Percentiles rank a stretch among this genome's conserved stretches.
phyloP scores from a whole-genome alignment of 2,797 vertebrate species.

The Rhinogobio ventralis region DNA sequence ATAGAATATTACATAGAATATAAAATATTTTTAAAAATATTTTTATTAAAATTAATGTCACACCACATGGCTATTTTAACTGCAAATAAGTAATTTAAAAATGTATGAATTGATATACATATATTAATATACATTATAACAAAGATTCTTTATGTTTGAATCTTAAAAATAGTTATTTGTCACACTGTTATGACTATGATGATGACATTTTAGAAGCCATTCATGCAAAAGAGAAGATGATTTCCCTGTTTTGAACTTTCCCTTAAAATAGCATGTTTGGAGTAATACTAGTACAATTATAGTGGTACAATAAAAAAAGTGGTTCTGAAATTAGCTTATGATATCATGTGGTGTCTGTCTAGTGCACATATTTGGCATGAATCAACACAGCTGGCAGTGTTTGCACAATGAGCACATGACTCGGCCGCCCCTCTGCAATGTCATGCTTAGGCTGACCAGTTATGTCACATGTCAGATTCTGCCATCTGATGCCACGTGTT shows the following conservation, averaged over 20 bases:
- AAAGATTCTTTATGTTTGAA: background rate
- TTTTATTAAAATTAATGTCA: background rate
- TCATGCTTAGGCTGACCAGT: slow-evolving; percentile 25
- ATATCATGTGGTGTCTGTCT: slow-evolving; percentile 24
- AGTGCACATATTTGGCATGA: background rate
- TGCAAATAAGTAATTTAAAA: background rate
- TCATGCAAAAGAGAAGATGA: background rate
- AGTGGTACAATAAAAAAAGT: background rate
- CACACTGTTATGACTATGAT: background rate
- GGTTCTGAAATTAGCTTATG: slow-evolving; percentile 1
- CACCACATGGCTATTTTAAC: background rate
- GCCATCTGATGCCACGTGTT: slow-evolving; percentile 61
- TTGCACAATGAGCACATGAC: slow-evolving; percentile 39
- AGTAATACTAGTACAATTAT: background rate
- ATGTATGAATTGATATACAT: too few species aligned
- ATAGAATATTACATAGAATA: background rate
- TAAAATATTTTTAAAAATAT: background rate
- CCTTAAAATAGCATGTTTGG: background rate
- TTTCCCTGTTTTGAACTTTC: background rate
- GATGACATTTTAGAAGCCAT: background rate
- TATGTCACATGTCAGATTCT: slow-evolving; percentile 60
- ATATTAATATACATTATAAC: background rate
- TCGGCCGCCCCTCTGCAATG: slow-evolving; percentile 27
- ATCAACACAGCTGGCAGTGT: slow-evolving; percentile 47
- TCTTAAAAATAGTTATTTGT: background rate